Conservation (phyloP, 2,797 vertebrate species). For the Gambelia wislizenii region DNA sequence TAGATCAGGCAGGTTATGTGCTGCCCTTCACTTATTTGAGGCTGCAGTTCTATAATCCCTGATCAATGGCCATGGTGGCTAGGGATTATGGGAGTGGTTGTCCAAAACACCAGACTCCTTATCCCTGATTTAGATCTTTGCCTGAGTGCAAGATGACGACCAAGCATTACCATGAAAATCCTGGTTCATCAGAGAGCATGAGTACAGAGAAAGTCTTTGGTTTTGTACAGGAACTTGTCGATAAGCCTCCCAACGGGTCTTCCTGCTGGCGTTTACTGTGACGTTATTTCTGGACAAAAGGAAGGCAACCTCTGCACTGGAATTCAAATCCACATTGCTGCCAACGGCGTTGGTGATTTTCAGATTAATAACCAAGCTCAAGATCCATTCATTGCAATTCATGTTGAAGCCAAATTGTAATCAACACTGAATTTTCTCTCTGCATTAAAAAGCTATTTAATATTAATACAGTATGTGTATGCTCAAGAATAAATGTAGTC, state of each 20-base stretch:
- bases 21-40: not conserved
- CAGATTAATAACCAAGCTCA: slow-evolving; percentile 83
- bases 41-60: not conserved
- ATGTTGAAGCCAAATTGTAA: slow-evolving; percentile 84
- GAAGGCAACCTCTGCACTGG: slow-evolving; percentile 81
- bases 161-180: not conserved
- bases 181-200: not conserved
- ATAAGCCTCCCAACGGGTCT: slow-evolving; percentile 84
- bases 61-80: not conserved
- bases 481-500: not conserved
- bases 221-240: slow-evolving; percentile 79
- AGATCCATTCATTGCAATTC: slow-evolving; percentile 87
- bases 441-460: not conserved
- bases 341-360: slow-evolving; percentile 81
- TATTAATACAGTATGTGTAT: not conserved
- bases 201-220: not conserved
- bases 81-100: not conserved
- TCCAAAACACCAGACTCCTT: not conserved
- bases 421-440: slow-evolving; percentile 40
- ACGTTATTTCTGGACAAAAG: slow-evolving; percentile 89
- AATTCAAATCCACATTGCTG: slow-evolving; percentile 79
- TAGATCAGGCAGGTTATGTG: not conserved
- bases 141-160: not conserved
- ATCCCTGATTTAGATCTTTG: not conserved
- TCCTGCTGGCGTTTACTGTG: slow-evolving; percentile 86